Conservation (phyloP, 2,113 vertebrate genomes). For the Pygoscelis antarcticus region DNA sequence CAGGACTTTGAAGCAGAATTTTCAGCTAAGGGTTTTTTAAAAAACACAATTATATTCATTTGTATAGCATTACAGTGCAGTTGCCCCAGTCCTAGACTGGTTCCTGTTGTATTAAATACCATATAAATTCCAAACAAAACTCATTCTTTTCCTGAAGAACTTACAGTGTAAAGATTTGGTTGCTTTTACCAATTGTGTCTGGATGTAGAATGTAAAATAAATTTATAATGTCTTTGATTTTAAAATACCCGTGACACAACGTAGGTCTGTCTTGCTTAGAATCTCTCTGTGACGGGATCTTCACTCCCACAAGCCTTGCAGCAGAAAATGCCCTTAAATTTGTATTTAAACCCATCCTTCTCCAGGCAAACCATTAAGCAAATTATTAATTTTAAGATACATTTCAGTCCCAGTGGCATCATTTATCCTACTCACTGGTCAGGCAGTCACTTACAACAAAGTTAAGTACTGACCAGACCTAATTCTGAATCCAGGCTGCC, state of each 20-base stretch:
- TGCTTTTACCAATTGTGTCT: neutral
- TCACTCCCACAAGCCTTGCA: neutral
- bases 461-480: slow-evolving; percentile 8
- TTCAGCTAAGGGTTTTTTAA: neutral
- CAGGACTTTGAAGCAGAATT: neutral
- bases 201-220: neutral
- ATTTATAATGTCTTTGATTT: neutral
- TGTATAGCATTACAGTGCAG: neutral
- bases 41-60: neutral
- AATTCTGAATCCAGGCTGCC: slow-evolving; percentile 5
- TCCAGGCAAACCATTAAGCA: slow-evolving; percentile 13
- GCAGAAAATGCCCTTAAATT: neutral
- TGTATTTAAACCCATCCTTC: neutral
- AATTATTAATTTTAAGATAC: slow-evolving; percentile 12
- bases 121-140: neutral
- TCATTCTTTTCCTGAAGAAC: neutral
- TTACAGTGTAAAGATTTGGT: neutral
- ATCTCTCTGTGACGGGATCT: neutral
- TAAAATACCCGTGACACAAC: neutral
- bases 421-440: slow-evolving; percentile 42
- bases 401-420: slow-evolving; percentile 36
- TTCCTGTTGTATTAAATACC: neutral
- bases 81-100: neutral
- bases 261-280: neutral
- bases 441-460: slow-evolving; percentile 14